phyloP scores from a whole-genome alignment of 2,888 invertebrate species.

The Ophion ventricosus region DNA sequence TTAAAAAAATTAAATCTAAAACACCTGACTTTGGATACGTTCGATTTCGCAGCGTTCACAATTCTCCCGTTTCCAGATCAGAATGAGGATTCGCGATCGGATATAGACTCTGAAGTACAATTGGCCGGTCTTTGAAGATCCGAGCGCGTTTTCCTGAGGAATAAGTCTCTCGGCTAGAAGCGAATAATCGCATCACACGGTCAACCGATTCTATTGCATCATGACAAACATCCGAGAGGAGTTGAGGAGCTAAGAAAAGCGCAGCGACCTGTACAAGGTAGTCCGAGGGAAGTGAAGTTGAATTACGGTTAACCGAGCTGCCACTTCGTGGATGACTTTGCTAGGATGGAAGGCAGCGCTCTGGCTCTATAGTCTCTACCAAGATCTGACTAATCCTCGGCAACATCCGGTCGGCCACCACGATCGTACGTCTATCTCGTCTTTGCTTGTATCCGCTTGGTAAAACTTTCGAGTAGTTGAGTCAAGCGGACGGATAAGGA shows the following conservation, averaged over 20 bases:
- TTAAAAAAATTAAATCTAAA: background rate
- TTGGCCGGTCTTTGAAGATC: background rate
- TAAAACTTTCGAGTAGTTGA: conserved; percentile 47
- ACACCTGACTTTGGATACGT: no score
- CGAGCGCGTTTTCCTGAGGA: conserved; percentile 11
- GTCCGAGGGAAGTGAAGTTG: conserved; percentile 55
- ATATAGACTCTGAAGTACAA: background rate
- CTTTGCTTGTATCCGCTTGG: conserved; percentile 66
- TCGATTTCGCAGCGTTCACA: background rate
- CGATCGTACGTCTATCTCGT: conserved; percentile 66
- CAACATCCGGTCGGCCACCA: conserved; percentile 67
- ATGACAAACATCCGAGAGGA: conserved; percentile 56
- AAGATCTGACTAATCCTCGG: conserved; percentile 71
- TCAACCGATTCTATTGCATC: conserved; percentile 45
- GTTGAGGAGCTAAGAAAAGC: conserved; percentile 38
- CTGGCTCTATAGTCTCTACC: conserved; percentile 35
- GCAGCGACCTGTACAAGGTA: conserved; percentile 34
- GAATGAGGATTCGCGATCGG: background rate
- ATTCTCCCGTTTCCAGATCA: background rate
- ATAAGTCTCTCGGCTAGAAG: conserved; percentile 35
- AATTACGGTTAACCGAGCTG: conserved; percentile 56
- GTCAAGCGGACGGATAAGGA: conserved; percentile 32
- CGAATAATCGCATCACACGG: conserved; percentile 69
- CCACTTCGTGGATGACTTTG: conserved; percentile 52
- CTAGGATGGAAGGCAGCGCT: background rate